Base-by-base conservation (phyloP, 2,797 vertebrate genomes). In the Pipistrellus pygmaeus region DNA sequence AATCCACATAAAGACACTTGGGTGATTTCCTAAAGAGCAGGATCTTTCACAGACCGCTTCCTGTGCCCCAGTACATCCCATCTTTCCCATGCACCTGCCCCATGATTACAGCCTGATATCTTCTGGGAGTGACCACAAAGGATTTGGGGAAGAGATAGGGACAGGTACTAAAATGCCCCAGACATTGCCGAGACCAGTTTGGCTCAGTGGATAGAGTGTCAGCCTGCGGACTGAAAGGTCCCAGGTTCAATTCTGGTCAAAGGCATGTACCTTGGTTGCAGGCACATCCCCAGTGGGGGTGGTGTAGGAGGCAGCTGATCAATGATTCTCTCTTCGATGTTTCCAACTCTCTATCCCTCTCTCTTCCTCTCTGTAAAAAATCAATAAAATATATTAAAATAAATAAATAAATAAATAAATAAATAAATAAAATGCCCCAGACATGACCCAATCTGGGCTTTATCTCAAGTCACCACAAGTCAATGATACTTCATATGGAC, bases 11-110 rank as follows among this genome's bases (percentile, higher is more conserved):
- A 87, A 82, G 82, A 93, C 25, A 48, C 27, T 38, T 69, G n/a
- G n/a, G 25, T 83, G 83, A 38, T 81, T 86, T 88, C 32, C 38
- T 78, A 73, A 81, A 86, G 60, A 85, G 51, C 6, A 87, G 76
- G 69, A 32, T 48, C 44, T 88, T 30, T 72, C 57, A 44, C 57
- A 90, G 6, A 71, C 27, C 25, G 81, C 89, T 72, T 92, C 46
- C 66, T 38, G 3, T 44, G 41, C 10, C 51, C 53, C 23, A 38
- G 6, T 48, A 55, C 21, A 64, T 57, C 0, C 51, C 41, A 62
- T 60, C 75, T 75, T 76, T 60, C 46, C 13, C 38, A 25, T 32
- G 23, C 6, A 30, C 55, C 82, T 27, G 35, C 10, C 38, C 30
- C 12, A 30, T 25, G 46, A 68, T 82, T 51, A 82, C 1, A 84